Conservation (phyloP, 2,797 vertebrate species). For the Hapalemur alaotrensis region DNA sequence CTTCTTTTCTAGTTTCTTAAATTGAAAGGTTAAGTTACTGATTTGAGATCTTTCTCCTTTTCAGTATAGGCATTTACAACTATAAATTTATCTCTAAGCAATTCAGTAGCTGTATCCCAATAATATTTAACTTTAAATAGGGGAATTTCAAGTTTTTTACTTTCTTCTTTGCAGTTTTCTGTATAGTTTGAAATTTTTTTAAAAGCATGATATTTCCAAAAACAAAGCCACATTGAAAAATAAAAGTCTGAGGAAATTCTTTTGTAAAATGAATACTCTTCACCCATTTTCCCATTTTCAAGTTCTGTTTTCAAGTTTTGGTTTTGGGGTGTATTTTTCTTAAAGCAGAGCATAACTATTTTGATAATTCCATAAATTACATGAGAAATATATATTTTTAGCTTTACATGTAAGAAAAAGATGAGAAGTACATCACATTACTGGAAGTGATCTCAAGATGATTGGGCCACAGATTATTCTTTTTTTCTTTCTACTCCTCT, state of each 20-base stretch:
- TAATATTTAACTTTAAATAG: too few relatives aligned
- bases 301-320: not conserved
- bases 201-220: not conserved
- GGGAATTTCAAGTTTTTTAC: too few relatives aligned
- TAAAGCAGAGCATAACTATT: not conserved
- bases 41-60: not conserved
- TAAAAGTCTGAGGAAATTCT: not conserved
- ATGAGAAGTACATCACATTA: not conserved
- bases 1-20: not conserved
- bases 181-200: not conserved
- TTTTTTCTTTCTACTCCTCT: not conserved
- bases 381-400: not conserved
- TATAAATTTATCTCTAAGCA: not conserved
- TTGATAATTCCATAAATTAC: not conserved
- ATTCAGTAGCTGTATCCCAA: not conserved
- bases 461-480: not conserved
- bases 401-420: not conserved
- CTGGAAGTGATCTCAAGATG: not conserved
- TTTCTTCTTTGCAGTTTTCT: not conserved
- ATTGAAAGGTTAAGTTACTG: not conserved
- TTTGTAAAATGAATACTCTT: not conserved
- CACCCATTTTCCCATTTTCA: not conserved
- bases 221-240: not conserved
- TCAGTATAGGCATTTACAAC: not conserved
- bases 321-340: not conserved